These are phyloP conservation scores for Apus apus DNA, from an alignment of 2,113 vertebrate genomes.

Conservation along the genomic window DNA sequence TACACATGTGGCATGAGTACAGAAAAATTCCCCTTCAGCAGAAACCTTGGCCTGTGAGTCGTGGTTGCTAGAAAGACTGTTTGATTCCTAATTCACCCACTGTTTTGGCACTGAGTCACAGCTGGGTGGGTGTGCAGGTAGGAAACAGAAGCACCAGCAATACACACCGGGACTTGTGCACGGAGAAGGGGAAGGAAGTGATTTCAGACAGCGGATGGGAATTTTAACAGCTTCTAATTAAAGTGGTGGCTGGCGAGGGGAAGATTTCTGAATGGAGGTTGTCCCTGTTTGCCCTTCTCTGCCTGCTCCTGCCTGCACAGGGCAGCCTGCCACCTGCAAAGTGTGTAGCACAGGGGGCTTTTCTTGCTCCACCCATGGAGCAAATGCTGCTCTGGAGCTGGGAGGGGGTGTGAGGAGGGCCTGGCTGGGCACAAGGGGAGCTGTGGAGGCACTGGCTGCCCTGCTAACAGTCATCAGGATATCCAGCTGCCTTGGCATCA, in stretches of 20 bases:
- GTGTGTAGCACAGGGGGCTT: neutral
- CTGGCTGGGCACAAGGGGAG: neutral
- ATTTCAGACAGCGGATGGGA: neutral
- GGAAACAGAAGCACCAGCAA: neutral
- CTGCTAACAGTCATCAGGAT: accelerated
- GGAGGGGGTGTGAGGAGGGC: neutral
- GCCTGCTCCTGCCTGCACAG: neutral
- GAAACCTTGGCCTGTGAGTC: slow-evolving; percentile 45
- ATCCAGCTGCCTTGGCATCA: accelerated
- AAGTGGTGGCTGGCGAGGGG: neutral
- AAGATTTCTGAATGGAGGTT: neutral
- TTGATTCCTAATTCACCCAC: neutral
- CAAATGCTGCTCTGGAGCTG: neutral
- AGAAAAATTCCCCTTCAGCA: neutral
- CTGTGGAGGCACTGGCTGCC: neutral
- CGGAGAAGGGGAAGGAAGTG: neutral
- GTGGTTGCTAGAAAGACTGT: slow-evolving; percentile 45
- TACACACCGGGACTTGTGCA: neutral
- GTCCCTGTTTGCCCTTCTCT: neutral
- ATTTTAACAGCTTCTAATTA: neutral
- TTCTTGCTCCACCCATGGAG: accelerated
- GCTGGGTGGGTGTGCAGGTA: slow-evolving; percentile 48
- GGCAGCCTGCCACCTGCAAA: accelerated
- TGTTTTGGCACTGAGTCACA: slow-evolving; percentile 61
- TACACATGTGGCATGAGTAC: neutral